Base-by-base conservation (phyloP, 1,140 invertebrate genomes). In the Drosophila grimshawi region DNA sequence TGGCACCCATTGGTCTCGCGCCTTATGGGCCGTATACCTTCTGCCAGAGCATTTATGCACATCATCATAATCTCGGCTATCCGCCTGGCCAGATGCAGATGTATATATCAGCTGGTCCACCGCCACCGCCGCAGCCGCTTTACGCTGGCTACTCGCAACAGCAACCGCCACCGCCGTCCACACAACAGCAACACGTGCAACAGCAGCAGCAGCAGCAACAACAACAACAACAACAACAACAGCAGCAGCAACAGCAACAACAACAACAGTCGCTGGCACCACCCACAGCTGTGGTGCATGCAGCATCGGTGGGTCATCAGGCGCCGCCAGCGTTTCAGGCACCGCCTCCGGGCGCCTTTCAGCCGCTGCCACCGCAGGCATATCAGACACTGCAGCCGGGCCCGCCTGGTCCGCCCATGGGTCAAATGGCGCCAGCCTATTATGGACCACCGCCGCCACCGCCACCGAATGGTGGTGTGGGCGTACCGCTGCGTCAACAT, bases 51-150 rank as follows among this genome's bases (percentile, higher is more conserved):
- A 67, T 92, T 4, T 92, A 92, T 55, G 78, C 81, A 2, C 81
- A 85, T 39, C 92, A 92, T 64, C 91, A 92, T 62, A 92, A 92
- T 69, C 68, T 92, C 5, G 86, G 86, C 66, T 92, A 92, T 57
- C 85, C 91, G 53, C 78, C 88, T 4, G 82, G 91, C n/a, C 92
- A 94, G 70, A 93, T 94, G 82, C 93, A 93, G 71, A 93, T 93
- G 93, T 94, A 93, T 72, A 90, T 93, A 30, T 90, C 93, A 4
- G 86, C 93, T 4, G 92, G 92, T 5, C 93, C 92, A 10, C 92
- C 92, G 32, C 93, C 92, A 11, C 85, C 94, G 80, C 79, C 93
- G 81, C 93, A 94, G 93, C 81, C 93, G 93, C 79, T 93, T 10
- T 76, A 91, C 11, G 63, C 78, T 0, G 78, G 86, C 78, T 76